Conservation (phyloP, 2,113 vertebrate genomes). For the Centropus bengalensis region DNA sequence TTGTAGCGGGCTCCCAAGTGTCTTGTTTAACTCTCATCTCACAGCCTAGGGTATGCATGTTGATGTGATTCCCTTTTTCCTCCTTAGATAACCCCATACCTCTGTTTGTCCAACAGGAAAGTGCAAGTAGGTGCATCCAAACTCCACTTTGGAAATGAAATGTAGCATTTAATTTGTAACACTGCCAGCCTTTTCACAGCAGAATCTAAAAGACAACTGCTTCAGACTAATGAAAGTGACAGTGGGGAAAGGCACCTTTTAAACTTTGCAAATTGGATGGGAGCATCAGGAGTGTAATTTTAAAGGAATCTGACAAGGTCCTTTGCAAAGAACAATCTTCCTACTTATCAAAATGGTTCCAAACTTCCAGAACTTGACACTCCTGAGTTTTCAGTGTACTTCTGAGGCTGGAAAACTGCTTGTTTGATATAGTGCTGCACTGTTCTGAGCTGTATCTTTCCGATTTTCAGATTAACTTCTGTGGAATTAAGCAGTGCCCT, state of each 20-base stretch:
- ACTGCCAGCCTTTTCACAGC: not conserved
- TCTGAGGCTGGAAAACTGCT: not conserved
- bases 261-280: slow-evolving; percentile 38
- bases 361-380: not conserved
- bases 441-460: not conserved
- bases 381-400: not conserved
- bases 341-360: not conserved
- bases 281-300: slow-evolving; percentile 26
- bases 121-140: not conserved
- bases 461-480: not conserved
- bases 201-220: slow-evolving; percentile 4
- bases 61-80: not conserved
- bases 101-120: not conserved
- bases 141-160: slow-evolving; percentile 19
- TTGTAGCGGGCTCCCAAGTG: not conserved
- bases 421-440: not conserved
- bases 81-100: not conserved
- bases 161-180: slow-evolving; percentile 51
- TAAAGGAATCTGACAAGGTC: slow-evolving; percentile 58
- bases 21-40: not conserved
- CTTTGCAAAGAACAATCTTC: not conserved
- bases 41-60: not conserved
- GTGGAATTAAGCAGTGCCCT: fast-evolving
- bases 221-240: slow-evolving; percentile 58
- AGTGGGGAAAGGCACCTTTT: slow-evolving; percentile 18